A percentile compares a stretch with the other conserved stretches of the same genome.
Evolutionary conservation across 2,888 invertebrate species (phyloP).

Genomic region (Achlya flavicornis): DNA sequence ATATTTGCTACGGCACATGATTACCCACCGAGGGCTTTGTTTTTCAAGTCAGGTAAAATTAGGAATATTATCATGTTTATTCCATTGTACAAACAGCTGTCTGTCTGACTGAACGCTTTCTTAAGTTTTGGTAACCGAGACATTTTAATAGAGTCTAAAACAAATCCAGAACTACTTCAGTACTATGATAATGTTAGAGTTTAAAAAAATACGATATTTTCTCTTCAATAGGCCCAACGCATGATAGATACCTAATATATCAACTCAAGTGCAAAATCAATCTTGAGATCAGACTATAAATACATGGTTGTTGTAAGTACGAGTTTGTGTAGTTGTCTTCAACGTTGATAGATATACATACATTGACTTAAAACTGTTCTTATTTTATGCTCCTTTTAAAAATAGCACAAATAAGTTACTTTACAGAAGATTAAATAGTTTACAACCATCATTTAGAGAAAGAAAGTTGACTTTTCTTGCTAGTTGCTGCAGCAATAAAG

Average conservation of each 20-base stretch:
- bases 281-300: too few relatives aligned
- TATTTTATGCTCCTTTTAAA: too few relatives aligned
- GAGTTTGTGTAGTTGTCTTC: too few relatives aligned
- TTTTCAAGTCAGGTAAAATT: slow-evolving; percentile 44
- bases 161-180: background rate
- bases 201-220: too few relatives aligned
- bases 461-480: background rate
- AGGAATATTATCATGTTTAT: slow-evolving; percentile 29
- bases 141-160: background rate
- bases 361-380: too few relatives aligned
- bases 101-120: slow-evolving; percentile 15
- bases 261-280: too few relatives aligned
- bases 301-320: too few relatives aligned
- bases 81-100: slow-evolving; percentile 29
- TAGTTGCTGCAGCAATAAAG: background rate
- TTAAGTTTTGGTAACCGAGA: background rate
- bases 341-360: too few relatives aligned
- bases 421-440: background rate
- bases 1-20: slow-evolving; percentile 56
- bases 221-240: too few relatives aligned
- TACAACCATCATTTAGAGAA: background rate
- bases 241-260: too few relatives aligned
- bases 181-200: too few relatives aligned
- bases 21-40: slow-evolving; percentile 44
- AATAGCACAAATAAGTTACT: background rate